Evolutionary conservation across 2,797 vertebrate genomes (phyloP).

Genomic region (Neosilurus mollespiculum): DNA sequence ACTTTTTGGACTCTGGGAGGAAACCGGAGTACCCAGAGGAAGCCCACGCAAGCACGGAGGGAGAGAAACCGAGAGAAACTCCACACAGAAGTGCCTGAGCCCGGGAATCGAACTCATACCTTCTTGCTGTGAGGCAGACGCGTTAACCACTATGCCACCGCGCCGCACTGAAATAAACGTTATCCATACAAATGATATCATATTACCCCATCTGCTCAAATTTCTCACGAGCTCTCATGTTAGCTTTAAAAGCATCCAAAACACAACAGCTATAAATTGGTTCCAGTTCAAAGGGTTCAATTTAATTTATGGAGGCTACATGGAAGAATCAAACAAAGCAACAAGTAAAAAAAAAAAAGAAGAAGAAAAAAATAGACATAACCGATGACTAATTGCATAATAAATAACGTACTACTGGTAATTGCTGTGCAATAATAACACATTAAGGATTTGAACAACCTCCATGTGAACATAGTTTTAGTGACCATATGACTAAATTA

Average conservation of each 20-base stretch:
- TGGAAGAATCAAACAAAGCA: not conserved
- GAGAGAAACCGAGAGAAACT: no score
- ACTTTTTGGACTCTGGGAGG: no score
- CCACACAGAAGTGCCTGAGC: no score
- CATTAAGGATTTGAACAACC: constrained; percentile 30
- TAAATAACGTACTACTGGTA: constrained; percentile 31
- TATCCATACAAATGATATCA: not conserved
- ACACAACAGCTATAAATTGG: not conserved
- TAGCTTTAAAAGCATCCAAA: not conserved
- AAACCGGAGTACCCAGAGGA: no score
- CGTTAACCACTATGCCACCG: no score
- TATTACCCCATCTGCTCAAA: not conserved
- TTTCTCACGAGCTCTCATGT: not conserved
- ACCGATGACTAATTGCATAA: constrained; percentile 9
- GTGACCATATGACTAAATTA: constrained; percentile 42
- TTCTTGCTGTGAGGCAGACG: no score
- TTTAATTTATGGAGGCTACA: not conserved
- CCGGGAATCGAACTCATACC: no score
- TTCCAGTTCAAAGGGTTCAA: not conserved
- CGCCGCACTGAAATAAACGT: no score
- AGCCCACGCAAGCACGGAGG: no score
- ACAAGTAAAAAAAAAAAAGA: not conserved
- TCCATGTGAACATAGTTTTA: constrained; percentile 29
- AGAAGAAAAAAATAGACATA: not conserved
- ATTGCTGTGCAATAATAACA: constrained; percentile 32